Conservation (phyloP, 1,140 invertebrate genomes). For the Papilio xuthus region DNA sequence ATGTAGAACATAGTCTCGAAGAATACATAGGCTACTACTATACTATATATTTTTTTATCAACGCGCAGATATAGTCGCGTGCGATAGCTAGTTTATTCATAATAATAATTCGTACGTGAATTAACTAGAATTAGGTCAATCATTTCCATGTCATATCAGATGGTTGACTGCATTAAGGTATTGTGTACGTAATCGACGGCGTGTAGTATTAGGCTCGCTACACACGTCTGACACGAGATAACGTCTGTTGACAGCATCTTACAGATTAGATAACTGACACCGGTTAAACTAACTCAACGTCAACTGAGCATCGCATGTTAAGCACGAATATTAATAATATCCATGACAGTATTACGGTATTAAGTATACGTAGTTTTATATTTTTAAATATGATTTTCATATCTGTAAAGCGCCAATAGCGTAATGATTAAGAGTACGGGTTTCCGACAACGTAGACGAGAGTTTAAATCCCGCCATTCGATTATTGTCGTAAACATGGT, state of each 20-base stretch:
- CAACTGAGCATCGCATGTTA: neutral
- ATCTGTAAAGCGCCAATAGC: no score
- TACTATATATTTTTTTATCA: no score
- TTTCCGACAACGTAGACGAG: no score
- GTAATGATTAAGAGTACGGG: no score
- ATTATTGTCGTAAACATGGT: no score
- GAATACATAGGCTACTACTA: no score
- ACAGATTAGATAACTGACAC: conserved; percentile 29
- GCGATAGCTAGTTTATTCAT: no score
- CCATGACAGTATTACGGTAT: neutral
- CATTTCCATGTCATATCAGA: conserved; percentile 22
- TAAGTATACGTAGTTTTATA: no score
- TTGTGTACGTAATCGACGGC: conserved; percentile 24
- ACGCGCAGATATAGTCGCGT: no score
- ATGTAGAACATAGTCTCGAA: no score
- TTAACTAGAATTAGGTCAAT: conserved; percentile 9
- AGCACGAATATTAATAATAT: neutral
- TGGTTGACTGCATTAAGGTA: conserved; percentile 6
- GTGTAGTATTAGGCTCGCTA: conserved; percentile 4
- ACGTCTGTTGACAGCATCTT: conserved; percentile 20
- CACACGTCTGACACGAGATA: conserved; percentile 6
- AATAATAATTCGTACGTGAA: conserved; percentile 10
- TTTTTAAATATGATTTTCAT: no score
- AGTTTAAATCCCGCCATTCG: no score
- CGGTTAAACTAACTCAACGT: conserved; percentile 18